Conservation (phyloP, 30 jellyfish, hydroid and myxozoan species). For the Aurelia aurita region DNA sequence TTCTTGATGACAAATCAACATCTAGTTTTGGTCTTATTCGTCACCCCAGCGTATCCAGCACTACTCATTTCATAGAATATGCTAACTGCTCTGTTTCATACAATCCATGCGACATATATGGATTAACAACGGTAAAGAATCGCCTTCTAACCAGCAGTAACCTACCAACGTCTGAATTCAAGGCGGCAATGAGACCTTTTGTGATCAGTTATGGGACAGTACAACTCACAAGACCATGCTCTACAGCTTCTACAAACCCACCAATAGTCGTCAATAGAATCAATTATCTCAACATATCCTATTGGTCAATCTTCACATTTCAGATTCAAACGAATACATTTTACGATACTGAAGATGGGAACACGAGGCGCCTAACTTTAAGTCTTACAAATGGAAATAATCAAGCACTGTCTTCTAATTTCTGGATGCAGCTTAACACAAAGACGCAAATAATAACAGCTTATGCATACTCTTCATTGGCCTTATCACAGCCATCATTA, state of each 20-base stretch:
- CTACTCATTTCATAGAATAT: slow-evolving; percentile 12
- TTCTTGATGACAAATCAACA: slow-evolving; percentile 2
- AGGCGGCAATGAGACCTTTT: slow-evolving; percentile 52
- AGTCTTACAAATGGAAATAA: slow-evolving; percentile 7
- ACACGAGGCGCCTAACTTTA: slow-evolving; percentile 61
- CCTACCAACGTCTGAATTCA: slow-evolving; percentile 42
- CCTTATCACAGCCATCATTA: slow-evolving; percentile 25
- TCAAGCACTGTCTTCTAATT: slow-evolving; percentile 17
- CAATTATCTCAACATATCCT: slow-evolving; percentile 10
- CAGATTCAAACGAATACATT: slow-evolving; percentile 70
- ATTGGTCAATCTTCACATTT: slow-evolving; percentile 64
- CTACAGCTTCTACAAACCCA: slow-evolving; percentile 48
- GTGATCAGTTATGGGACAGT: slow-evolving; percentile 24
- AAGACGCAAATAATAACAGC: slow-evolving; percentile 68
- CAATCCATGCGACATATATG: slow-evolving; percentile 74
- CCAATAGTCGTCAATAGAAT: slow-evolving; percentile 58
- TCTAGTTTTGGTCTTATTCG: slow-evolving; percentile 57
- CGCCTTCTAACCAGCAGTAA: slow-evolving; percentile 23
- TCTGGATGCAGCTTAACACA: slow-evolving; percentile 77
- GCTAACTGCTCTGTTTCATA: slow-evolving; percentile 86
- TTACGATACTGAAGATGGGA: slow-evolving; percentile 80
- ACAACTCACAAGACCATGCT: slow-evolving; percentile 35
- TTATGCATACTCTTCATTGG: slow-evolving; percentile 51
- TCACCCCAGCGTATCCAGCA: not conserved
- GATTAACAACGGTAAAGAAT: slow-evolving; percentile 31